Conservation (phyloP, 2,888 invertebrate species). For the Dicyrtomina minuta region DNA sequence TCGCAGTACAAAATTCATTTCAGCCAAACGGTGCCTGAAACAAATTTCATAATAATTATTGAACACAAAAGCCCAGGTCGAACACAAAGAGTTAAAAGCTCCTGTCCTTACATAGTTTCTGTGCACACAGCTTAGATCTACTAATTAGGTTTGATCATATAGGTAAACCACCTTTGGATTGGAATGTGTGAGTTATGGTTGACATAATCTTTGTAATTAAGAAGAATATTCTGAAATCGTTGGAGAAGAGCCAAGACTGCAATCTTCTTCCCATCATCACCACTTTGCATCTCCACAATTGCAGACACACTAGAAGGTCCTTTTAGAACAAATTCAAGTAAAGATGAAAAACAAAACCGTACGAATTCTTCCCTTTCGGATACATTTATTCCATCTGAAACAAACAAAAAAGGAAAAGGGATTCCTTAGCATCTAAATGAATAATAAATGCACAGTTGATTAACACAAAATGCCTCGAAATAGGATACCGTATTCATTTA, state of each 20-base stretch:
- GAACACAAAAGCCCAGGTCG: not conserved
- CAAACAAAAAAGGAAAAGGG: slow-evolving; percentile 6
- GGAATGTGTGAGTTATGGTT: slow-evolving; percentile 81
- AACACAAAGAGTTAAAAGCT: too few relatives aligned
- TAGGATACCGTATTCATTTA: slow-evolving; percentile 51
- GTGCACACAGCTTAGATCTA: too few relatives aligned
- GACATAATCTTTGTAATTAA: slow-evolving; percentile 82
- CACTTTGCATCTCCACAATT: slow-evolving; percentile 55
- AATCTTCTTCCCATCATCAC: slow-evolving; percentile 62
- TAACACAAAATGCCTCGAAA: not conserved
- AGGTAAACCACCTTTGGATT: slow-evolving; percentile 67
- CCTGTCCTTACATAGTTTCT: too few relatives aligned
- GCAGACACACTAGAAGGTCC: slow-evolving; percentile 66
- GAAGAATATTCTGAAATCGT: slow-evolving; percentile 88
- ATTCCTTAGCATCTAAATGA: not conserved
- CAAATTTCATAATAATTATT: slow-evolving; percentile 24
- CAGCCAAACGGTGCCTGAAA: slow-evolving; percentile 83
- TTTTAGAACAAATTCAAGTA: slow-evolving; percentile 86
- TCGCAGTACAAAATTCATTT: slow-evolving; percentile 93
- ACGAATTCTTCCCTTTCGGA: slow-evolving; percentile 85
- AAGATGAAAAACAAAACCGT: slow-evolving; percentile 91
- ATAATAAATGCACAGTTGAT: not conserved
- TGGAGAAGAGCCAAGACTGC: slow-evolving; percentile 90
- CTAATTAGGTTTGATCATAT: too few relatives aligned
- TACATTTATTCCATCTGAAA: slow-evolving; percentile 73